Evolutionary conservation across 2,113 vertebrate species (phyloP).

Genomic region (Spheniscus mendiculus): DNA sequence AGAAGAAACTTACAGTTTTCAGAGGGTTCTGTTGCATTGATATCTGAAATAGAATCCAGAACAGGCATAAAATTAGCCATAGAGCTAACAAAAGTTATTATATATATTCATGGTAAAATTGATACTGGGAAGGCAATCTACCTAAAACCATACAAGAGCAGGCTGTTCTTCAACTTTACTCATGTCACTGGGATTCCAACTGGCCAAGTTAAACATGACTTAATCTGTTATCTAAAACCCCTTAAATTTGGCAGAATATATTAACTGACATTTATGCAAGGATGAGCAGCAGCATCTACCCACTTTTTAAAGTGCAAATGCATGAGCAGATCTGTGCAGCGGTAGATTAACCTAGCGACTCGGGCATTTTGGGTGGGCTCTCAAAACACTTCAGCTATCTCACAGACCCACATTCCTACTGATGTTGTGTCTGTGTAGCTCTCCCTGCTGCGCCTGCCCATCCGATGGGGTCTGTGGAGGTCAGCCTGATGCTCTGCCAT

Average conservation of each 20-base stretch:
- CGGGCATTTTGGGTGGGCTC: not conserved
- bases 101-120: not conserved
- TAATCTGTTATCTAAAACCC: not conserved
- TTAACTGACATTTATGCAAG: not conserved
- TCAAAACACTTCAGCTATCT: not conserved
- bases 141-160: not conserved
- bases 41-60: slow-evolving; percentile 76
- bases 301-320: not conserved
- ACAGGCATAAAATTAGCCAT: not conserved
- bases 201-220: not conserved
- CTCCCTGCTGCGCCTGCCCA: accelerated
- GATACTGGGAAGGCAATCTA: not conserved
- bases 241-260: not conserved
- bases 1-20: slow-evolving; percentile 75
- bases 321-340: not conserved
- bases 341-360: not conserved
- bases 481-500: not conserved
- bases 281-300: not conserved
- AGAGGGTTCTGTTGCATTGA: slow-evolving; percentile 70
- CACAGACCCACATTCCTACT: accelerated
- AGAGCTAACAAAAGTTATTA: not conserved
- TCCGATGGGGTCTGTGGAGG: accelerated
- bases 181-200: not conserved
- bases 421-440: not conserved
- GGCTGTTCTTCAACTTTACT: not conserved